Conservation (phyloP, 2,797 vertebrate genomes). For the Numenius phaeopus region DNA sequence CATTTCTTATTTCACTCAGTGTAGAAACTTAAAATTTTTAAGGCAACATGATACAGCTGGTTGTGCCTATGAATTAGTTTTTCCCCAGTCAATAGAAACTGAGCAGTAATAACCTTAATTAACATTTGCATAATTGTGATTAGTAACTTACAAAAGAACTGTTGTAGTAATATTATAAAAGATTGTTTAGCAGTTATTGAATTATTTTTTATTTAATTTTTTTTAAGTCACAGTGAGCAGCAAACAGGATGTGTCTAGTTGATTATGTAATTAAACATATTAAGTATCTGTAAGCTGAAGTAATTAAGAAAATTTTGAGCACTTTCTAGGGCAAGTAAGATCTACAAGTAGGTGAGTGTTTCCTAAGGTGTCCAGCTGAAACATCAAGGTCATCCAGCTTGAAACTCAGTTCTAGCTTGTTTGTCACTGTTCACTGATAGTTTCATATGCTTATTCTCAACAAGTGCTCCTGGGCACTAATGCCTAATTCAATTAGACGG, state of each 20-base stretch:
- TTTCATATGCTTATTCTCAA: slow-evolving; percentile 10
- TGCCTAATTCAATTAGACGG: slow-evolving; percentile 16
- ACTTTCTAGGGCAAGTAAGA: not conserved
- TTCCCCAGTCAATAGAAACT: slow-evolving; percentile 68
- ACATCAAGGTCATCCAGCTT: not conserved
- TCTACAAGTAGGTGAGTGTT: not conserved
- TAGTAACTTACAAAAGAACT: slow-evolving; percentile 75
- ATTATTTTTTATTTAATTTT: slow-evolving; percentile 72
- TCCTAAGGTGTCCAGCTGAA: not conserved
- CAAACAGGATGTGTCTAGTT: slow-evolving; percentile 69
- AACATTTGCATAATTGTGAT: slow-evolving; percentile 80
- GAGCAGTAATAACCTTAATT: slow-evolving; percentile 78
- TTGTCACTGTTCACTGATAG: not conserved
- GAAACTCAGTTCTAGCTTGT: not conserved
- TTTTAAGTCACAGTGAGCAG: slow-evolving; percentile 66
- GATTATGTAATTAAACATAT: slow-evolving; percentile 75
- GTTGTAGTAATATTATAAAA: slow-evolving; percentile 66
- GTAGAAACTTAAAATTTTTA: slow-evolving; percentile 57
- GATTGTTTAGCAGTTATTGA: slow-evolving; percentile 74
- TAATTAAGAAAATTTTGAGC: slow-evolving; percentile 56
- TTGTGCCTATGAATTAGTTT: slow-evolving; percentile 59
- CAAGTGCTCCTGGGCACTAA: not conserved
- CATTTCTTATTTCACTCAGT: not conserved
- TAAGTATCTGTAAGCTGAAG: slow-evolving; percentile 56
- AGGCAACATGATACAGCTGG: slow-evolving; percentile 50